Base-by-base conservation (phyloP, 2,797 vertebrate genomes). In the Girardinus metallicus region DNA sequence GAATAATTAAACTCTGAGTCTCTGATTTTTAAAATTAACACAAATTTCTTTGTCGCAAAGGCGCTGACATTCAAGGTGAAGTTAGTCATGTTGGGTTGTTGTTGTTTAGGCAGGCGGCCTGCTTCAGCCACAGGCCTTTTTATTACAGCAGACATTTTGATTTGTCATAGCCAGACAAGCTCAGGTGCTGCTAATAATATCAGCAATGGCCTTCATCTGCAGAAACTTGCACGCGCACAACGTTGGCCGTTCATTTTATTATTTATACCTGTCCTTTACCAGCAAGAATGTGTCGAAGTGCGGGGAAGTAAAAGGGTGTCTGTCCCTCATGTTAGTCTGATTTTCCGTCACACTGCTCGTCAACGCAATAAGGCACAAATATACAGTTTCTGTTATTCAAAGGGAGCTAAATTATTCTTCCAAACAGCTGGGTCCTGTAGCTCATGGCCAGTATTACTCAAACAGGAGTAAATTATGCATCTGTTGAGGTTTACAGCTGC, bases 1-100 rank as follows among this genome's bases (percentile, higher is more conserved):
- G 90, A 95, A 95, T 95, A 92, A 95, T 95, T 95, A 92, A 94
- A 94, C 78, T 82, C 73, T 2, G 1, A 86, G 83, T 84, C 84
- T 93, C 85, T 87, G 89, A 91, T 94, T 94, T 91, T 89, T 82
- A 55, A 79, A 91, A 94, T 90, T 76, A 93, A 93, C 90, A 89
- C 85, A 80, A 72, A 86, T 49, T 85, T 86, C 78, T 86, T 89
- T 86, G 76, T 89, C 88, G 84, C 85, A 78, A 79, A 86, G 79
- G 80, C 60, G 51, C 78, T 90, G 89, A 88, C 88, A 87, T 86
- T 90, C 76, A 89, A 87, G 86, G 87, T 90, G 81, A 86, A 76
- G 86, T 82, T 88, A 83, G 49, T 82, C 26, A 36, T 47, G 76
- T 79, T 72, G 77, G 29, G 60, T 75, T 87, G 78, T 77, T 84